Base-by-base conservation (phyloP, 2,888 invertebrate genomes). In the Eupeodes latifasciatus region DNA sequence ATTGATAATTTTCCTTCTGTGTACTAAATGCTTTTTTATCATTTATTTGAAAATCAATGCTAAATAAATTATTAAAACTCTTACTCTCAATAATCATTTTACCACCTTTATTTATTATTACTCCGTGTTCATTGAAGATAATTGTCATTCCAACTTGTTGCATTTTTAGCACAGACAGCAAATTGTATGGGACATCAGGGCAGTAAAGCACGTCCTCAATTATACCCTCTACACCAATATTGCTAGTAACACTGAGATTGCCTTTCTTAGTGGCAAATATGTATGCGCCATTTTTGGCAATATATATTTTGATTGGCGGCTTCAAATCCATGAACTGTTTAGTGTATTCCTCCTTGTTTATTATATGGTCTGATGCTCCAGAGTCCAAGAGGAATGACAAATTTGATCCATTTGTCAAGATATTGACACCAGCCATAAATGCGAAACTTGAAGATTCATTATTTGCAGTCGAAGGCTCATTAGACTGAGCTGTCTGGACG, bases 261-360 rank as follows among this genome's bases (percentile, higher is more conserved):
- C 91, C 91, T 53, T 79, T 91, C 89, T 92, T 91, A 0, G 91
- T 91, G 5, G 91, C 19, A 19, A 1, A 19, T 19, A 19, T 19
- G 19, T 19, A 19, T 19, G 19, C 19, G 1, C 19, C 19, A 91
- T 92, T 57, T 85, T 89, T 51, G 3, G 75, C 75, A 40, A 81
- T 53, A 19, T 11, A 53, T n/a, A 74, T 78, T 85, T 83, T 88
- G 36, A 57, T 87, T 66, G 89, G 81, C 78, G 87, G 44, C 64
- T 75, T 11, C 81, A 90, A 81, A 27, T 80, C 49, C 10, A 47
- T 57, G 59, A 86, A 89, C 57, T 71, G 19, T 19, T 40, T 11
- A 53, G 57, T 34, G 16, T 84, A 57, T 9, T 89, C 81, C 67
- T 77, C 62, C 51, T 79, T 64, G 36, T 89, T 85, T 16, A 82